Base-by-base conservation (phyloP, 2,888 invertebrate species). In the Melanostoma mellinum region DNA sequence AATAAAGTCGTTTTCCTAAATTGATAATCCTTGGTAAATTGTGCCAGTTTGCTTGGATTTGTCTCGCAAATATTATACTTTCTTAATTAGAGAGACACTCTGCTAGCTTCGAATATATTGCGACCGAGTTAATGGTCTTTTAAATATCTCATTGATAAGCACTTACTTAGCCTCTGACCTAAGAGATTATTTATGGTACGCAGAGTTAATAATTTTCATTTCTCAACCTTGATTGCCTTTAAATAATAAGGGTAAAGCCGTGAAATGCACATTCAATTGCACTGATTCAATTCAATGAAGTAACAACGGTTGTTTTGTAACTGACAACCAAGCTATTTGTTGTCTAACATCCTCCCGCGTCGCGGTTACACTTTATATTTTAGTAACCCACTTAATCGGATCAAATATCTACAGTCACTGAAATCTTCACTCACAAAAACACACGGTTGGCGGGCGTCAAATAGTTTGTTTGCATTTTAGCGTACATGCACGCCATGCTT, bases 141-240 rank as follows among this genome's bases (percentile, higher is more conserved):
- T 20, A 20, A 20, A 20, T 76, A 76, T 61, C 60, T 44, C 69
- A 32, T 38, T 48, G 82, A 82, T 82, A 82, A 82, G 82, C 61
- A 38, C 44, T 61, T 46, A 67, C 33, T 10, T 55, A 58, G 33
- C 76, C 72, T 68, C 44, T 68, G 58, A 69, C 63, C 73, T 6
- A 52, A 32, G 35, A 63, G 63, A 63, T 63, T 36, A 63, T 63
- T 63, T 36, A 30, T 50, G 35, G 10, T 10, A 44, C 2, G 36
- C 36, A 33, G 10, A 72, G 67, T 5, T 48, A 33, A 20, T 20
- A 20, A 20, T 20, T 56, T 69, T 8, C 33, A 53, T 36, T 40
- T 4, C 32, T 63, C n/a, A n/a, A 20, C 5, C 53, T 46, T 8
- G 48, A 9, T 36, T 61, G 2, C 4, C 53, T 73, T 63, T 73